Base-by-base conservation (phyloP, 35 echinoderm and acorn worm genomes). In the Ptychodera flava region DNA sequence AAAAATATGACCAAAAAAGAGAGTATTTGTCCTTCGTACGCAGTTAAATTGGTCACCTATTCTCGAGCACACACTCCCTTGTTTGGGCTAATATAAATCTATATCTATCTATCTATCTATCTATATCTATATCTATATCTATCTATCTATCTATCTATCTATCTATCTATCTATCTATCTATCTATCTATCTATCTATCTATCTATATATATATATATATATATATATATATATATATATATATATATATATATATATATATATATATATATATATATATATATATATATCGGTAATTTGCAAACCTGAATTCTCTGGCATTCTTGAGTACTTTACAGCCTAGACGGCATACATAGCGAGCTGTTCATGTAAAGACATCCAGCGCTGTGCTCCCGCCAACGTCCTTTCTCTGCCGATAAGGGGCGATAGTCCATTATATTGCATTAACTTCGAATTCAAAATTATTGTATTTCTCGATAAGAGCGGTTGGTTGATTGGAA, bases 111-210 rank as follows among this genome's bases (percentile, higher is more conserved):
- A 64, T 64, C 45, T 64, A 64, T 64, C 45, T 64, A 64, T 64
- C 45, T 64, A 64, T 64, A 6, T 64, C 6, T 64, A 6, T 64
- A 64, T 64, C 45, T 64, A 64, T 64, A 64, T 64, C 45, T 64
- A 64, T 64, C 45, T 64, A 64, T 64, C 45, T 64, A 64, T 64
- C 45, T 64, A 64, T 64, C 45, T 64, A 64, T 64, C 45, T 64
- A 64, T 64, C 45, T 64, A 64, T 64, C 45, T 64, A 64, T 64
- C 45, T 64, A 64, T 64, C 45, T 64, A 64, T 64, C 45, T 64
- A 64, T 64, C 45, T 64, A 64, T 64, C 45, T 64, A 64, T 64
- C 45, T 64, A 64, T 64, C 45, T 64, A 64, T 64, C 45, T 64
- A 64, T 64, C 45, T 64, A 64, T 64, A 64, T 64, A 12, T 64